A percentile compares a stretch with the other conserved stretches of the same genome.
These are phyloP conservation scores for Neogale vison DNA, from an alignment of 2,113 vertebrate genomes.

Conservation along the genomic window DNA sequence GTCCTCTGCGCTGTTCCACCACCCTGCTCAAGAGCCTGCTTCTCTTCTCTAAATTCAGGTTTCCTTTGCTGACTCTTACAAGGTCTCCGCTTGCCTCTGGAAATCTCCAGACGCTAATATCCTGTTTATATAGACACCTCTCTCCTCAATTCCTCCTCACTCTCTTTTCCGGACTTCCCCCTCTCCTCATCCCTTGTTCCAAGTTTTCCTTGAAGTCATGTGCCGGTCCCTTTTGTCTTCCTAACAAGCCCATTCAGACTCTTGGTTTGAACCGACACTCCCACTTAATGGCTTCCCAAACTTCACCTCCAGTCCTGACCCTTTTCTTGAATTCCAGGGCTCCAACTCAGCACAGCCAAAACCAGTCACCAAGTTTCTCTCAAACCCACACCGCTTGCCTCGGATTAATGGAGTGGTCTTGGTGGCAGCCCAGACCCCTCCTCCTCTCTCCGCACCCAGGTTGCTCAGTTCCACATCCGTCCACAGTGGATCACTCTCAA, in stretches of 20 bases:
- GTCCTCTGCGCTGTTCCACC: background rate
- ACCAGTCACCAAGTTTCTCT: background rate
- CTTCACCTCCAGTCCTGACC: background rate
- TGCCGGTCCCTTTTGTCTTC: background rate
- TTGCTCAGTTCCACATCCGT: background rate
- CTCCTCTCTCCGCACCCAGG: background rate
- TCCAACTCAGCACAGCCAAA: conserved; percentile 1
- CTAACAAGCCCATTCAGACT: background rate
- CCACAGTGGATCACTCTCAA: background rate
- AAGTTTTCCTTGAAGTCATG: background rate
- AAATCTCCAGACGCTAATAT: background rate
- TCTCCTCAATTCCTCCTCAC: background rate
- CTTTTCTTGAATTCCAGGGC: background rate
- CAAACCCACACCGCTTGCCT: background rate
- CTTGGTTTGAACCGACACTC: background rate
- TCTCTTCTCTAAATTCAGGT: background rate
- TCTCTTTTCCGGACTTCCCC: background rate
- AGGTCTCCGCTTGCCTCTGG: background rate
- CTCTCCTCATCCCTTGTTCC: background rate
- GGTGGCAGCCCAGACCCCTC: background rate
- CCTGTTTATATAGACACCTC: background rate
- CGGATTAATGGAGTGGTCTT: background rate
- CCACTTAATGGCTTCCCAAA: background rate
- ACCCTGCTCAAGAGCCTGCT: background rate
- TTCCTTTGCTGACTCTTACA: background rate